phyloP scores from a whole-genome alignment of 2,113 vertebrate genomes.

The Dolichallabes microphthalmus region DNA sequence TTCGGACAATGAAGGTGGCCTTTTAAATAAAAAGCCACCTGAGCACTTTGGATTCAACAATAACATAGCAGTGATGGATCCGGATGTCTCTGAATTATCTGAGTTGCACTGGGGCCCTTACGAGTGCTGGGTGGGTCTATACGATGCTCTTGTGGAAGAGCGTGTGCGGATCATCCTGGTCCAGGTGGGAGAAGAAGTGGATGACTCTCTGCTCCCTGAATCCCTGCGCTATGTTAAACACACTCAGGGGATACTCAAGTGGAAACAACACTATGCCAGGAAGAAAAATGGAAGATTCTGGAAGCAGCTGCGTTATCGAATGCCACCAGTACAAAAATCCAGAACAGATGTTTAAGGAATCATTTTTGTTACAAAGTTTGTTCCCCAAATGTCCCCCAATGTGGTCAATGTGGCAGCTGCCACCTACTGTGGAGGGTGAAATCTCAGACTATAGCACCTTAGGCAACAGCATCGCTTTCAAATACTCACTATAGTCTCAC shows the following conservation, averaged over 20 bases:
- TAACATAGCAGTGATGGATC: not conserved
- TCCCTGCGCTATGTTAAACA: constrained; percentile 80
- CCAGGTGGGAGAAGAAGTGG: constrained; percentile 56
- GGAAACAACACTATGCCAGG: constrained; percentile 60
- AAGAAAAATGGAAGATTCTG: constrained; percentile 74
- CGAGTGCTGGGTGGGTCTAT: constrained; percentile 77
- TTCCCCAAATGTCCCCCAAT: not conserved
- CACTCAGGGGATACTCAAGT: constrained; percentile 79
- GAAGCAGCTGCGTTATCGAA: constrained; percentile 80
- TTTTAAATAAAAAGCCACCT: not conserved
- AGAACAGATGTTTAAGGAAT: constrained; percentile 4
- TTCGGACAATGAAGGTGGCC: not conserved
- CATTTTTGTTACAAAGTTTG: not conserved
- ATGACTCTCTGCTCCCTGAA: constrained; percentile 75
- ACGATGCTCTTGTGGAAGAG: constrained; percentile 77
- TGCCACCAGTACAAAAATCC: constrained; percentile 67
- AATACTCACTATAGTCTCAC: too few species aligned
- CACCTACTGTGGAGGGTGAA: not conserved
- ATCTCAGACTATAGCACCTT: not conserved
- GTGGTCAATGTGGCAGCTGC: not conserved
- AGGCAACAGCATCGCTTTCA: too few species aligned
- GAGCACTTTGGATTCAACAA: constrained; percentile 8
- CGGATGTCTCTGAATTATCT: constrained; percentile 5
- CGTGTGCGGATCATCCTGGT: constrained; percentile 79
- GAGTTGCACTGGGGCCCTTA: constrained; percentile 57